Conservation (phyloP, 2,113 vertebrate species). For the Ceratotherium simum region DNA sequence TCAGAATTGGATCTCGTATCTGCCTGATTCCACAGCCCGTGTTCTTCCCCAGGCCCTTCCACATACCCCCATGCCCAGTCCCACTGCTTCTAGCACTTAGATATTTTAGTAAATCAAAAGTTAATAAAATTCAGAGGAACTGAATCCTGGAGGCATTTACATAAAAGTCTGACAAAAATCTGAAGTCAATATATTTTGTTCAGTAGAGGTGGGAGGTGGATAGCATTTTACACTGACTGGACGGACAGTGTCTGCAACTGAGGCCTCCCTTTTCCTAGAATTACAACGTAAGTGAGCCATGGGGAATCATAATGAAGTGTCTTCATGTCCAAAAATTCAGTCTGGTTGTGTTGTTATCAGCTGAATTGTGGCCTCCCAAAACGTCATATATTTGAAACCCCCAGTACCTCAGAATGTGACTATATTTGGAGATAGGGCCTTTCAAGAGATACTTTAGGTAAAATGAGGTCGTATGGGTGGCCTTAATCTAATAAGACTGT, state of each 20-base stretch:
- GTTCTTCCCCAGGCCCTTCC: not conserved
- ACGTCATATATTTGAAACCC: too few relatives aligned
- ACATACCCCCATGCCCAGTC: not conserved
- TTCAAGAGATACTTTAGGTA: not conserved
- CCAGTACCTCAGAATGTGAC: not conserved
- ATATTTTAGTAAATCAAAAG: not conserved
- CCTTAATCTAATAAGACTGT: not conserved
- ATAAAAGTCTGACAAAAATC: not conserved
- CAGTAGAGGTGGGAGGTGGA: not conserved
- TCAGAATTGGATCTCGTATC: not conserved
- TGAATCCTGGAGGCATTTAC: not conserved
- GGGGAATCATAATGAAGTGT: not conserved
- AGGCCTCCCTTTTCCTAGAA: not conserved
- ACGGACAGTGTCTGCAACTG: not conserved
- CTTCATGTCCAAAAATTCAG: not conserved
- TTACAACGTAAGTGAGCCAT: not conserved
- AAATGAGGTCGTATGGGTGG: not conserved
- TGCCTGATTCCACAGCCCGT: not conserved
- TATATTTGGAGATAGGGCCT: not conserved
- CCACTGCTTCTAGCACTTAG: not conserved
- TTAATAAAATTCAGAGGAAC: not conserved
- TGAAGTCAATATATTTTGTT: not conserved
- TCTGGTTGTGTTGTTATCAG: not conserved
- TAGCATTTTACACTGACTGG: not conserved
- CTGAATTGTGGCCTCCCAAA: too few relatives aligned